Base-by-base conservation (phyloP, 2,888 invertebrate genomes). In the Chrysolina americana region DNA sequence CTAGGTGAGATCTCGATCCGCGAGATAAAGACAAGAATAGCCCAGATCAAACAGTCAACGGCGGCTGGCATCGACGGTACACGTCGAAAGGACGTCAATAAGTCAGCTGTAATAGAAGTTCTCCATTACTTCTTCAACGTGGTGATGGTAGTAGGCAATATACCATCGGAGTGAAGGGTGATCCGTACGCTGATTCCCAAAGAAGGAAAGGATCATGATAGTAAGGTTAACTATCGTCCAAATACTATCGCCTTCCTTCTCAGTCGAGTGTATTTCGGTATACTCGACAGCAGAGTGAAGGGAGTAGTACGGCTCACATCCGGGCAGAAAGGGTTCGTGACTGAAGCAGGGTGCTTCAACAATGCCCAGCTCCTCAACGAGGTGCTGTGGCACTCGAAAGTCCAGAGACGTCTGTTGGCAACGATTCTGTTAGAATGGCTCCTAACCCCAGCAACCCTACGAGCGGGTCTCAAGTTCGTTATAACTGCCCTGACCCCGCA, bases 301-400 rank as follows among this genome's bases (percentile, higher is more conserved):
- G 50, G 15, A 19, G 9, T 19, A 10, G 75, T 76, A 11, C 41
- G 64, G 48, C 73, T 79, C 74, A 65, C 64, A 2, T 76, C 81
- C 4, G 74, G 86, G 0, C 86, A 86, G 75, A 86, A 85, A 71
- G 84, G 83, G 1, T 86, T 85, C 68, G 73, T 76, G 17, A 77
- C 78, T 78, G 80, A 76, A 78, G 76, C 82, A 79, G 78, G 86
- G 50, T 82, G 82, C 65, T 83, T 83, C 68, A 84, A 85, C n/a
- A 86, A 85, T 69, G 28, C 28, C 2, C 28, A 28, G 5, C 2
- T 28, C 2, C 5, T 28, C 2, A 28, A 28, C 28, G 28, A 28
- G 5, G 28, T 28, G 28, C 28, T 28, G 28, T 5, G 28, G 28
- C 28, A 28, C 28, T 28, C 28, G 28, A 28, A 28, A 28, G 28